These are phyloP conservation scores for Drosophila maculinotata DNA, from an alignment of 2,888 invertebrate species.

Conservation along the genomic window DNA sequence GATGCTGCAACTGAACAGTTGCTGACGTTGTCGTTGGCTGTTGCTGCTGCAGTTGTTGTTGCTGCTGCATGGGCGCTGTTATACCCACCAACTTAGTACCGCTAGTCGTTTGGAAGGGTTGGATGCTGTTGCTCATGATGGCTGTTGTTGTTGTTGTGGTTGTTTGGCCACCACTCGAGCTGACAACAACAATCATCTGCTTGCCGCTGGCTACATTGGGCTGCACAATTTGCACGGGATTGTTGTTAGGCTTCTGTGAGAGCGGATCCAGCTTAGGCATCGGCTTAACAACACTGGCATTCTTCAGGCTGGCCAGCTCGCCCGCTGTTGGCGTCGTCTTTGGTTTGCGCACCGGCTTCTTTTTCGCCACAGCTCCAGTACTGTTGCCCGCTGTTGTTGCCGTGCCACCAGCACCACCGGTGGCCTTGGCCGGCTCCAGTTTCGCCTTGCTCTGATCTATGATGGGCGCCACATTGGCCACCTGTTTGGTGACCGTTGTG, in stretches of 20 bases:
- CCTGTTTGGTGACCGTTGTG: constrained; percentile 82
- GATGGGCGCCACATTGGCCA: constrained; percentile 85
- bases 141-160: constrained; percentile 71
- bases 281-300: constrained; percentile 84
- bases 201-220: constrained; percentile 84
- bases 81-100: constrained; percentile 84
- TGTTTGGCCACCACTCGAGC: constrained; percentile 61
- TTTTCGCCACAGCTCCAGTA: constrained; percentile 77
- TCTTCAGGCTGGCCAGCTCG: constrained; percentile 79
- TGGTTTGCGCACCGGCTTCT: constrained; percentile 82
- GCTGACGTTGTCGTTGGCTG: constrained; percentile 29
- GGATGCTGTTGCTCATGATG: constrained; percentile 81
- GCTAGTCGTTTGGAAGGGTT: constrained; percentile 83
- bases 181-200: constrained; percentile 72
- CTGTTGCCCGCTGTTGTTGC: constrained; percentile 51
- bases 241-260: constrained; percentile 83
- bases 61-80: constrained; percentile 85
- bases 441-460: constrained; percentile 85
- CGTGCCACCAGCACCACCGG: constrained; percentile 14
- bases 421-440: constrained; percentile 60
- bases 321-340: constrained; percentile 78
- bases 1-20: constrained; percentile 60
- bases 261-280: constrained; percentile 84
- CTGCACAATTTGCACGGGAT: constrained; percentile 84
- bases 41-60: constrained; percentile 58